These are phyloP conservation scores for Dicrurus megarhynchus DNA, from an alignment of 2,113 vertebrate species.

Conservation along the genomic window DNA sequence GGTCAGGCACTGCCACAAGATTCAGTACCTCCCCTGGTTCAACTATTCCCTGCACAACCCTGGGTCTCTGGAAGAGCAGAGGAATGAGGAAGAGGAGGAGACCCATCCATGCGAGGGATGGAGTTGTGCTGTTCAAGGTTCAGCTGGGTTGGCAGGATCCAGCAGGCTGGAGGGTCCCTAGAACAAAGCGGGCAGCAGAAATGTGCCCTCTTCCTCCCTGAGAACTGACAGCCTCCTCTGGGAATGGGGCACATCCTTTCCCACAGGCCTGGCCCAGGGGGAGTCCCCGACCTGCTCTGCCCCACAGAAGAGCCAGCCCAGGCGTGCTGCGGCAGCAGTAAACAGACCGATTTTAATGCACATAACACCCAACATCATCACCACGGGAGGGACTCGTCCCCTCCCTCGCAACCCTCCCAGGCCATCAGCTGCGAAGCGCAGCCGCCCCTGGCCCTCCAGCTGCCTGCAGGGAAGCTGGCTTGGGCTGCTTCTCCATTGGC, in stretches of 20 bases:
- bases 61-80: not conserved
- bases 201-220: not conserved
- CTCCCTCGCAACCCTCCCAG: not conserved
- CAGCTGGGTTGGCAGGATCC: not conserved
- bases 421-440: not conserved
- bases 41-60: not conserved
- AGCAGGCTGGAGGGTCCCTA: not conserved
- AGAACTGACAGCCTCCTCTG: not conserved
- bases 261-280: not conserved
- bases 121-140: not conserved
- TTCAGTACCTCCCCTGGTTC: not conserved
- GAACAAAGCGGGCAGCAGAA: not conserved
- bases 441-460: not conserved
- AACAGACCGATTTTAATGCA: constrained; percentile 49
- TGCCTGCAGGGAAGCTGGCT: not conserved
- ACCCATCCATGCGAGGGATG: not conserved
- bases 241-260: not conserved
- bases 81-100: not conserved
- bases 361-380: not conserved
- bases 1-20: not conserved
- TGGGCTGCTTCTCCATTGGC: not conserved
- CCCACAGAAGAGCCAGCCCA: not conserved
- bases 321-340: constrained; percentile 13
- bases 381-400: not conserved
- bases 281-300: not conserved